Percentiles rank a stretch among this genome's conserved stretches.
Conservation (phyloP, 64 coral and sea anemone genomes). For the Montipora capricornis region DNA sequence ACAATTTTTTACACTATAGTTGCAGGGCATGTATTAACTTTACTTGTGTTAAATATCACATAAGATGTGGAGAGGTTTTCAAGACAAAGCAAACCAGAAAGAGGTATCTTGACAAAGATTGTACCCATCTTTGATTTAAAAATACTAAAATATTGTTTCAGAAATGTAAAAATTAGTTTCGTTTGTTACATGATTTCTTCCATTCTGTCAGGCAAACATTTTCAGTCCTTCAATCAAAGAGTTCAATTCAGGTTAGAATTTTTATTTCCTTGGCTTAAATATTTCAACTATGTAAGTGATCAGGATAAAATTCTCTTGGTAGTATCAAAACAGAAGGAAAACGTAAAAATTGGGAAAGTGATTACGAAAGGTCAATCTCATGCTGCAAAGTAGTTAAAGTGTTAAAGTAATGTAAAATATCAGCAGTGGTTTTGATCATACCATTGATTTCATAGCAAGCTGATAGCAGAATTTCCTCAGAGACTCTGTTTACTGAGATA, state of each 20-base stretch:
- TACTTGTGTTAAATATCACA: conserved; percentile 12
- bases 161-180: neutral
- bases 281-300: conserved; percentile 16
- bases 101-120: neutral
- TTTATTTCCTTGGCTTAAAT: conserved; percentile 19
- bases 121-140: neutral
- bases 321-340: conserved; percentile 1
- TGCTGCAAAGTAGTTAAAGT: neutral
- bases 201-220: conserved; percentile 7
- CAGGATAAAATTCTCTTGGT: neutral
- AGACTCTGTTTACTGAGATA: conserved; percentile 4
- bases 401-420: conserved; percentile 1
- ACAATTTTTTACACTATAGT: neutral
- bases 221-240: conserved; percentile 7
- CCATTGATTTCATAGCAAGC: conserved; percentile 1
- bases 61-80: conserved; percentile 18
- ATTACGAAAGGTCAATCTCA: conserved; percentile 5
- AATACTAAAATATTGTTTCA: neutral
- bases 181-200: neutral
- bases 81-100: conserved; percentile 11
- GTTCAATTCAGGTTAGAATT: neutral
- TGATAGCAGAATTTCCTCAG: conserved; percentile 7
- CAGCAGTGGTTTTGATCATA: neutral
- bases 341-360: conserved; percentile 4
- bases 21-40: conserved; percentile 3